Evolutionary conservation across 2,888 invertebrate genomes (phyloP).

Genomic region (Zaprionus lineosus): DNA sequence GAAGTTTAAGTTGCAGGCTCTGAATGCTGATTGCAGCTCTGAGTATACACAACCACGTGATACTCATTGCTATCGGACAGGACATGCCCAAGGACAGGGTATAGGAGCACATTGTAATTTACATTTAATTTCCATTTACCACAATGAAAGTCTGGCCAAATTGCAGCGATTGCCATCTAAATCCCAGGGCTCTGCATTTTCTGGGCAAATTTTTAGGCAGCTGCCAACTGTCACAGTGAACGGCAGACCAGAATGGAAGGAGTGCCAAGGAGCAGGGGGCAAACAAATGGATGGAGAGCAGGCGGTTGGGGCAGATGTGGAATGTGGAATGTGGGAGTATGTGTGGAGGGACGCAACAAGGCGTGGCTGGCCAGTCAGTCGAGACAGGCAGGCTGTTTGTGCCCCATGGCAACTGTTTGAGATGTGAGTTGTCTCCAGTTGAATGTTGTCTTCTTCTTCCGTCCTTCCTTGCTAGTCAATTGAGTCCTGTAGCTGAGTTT

Average conservation of each 20-base stretch:
- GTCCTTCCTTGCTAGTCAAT: slow-evolving; percentile 40
- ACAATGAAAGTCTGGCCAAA: slow-evolving; percentile 53
- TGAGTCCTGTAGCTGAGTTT: slow-evolving; percentile 40
- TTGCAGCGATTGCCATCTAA: slow-evolving; percentile 64
- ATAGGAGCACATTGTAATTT: slow-evolving; percentile 62
- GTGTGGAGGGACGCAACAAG: neutral
- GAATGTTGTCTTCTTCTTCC: slow-evolving; percentile 11
- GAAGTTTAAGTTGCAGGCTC: no score
- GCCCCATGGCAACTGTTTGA: slow-evolving; percentile 42
- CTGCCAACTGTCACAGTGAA: slow-evolving; percentile 71
- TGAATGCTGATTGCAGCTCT: no score
- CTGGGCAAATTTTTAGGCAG: slow-evolving; percentile 66
- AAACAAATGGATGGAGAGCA: slow-evolving; percentile 10
- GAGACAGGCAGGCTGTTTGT: slow-evolving; percentile 34
- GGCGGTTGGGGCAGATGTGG: neutral
- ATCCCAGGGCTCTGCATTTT: slow-evolving; percentile 61
- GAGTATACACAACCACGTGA: no score
- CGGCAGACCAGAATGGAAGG: slow-evolving; percentile 28
- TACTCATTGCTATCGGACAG: no score
- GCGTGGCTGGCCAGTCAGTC: neutral
- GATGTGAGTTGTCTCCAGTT: slow-evolving; percentile 37
- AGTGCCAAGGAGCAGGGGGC: no score
- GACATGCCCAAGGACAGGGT: slow-evolving; percentile 8
- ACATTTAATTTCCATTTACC: slow-evolving; percentile 71
- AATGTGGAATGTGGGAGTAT: no score